Conservation (phyloP, 2,113 vertebrate genomes). For the Argyrosomus japonicus region DNA sequence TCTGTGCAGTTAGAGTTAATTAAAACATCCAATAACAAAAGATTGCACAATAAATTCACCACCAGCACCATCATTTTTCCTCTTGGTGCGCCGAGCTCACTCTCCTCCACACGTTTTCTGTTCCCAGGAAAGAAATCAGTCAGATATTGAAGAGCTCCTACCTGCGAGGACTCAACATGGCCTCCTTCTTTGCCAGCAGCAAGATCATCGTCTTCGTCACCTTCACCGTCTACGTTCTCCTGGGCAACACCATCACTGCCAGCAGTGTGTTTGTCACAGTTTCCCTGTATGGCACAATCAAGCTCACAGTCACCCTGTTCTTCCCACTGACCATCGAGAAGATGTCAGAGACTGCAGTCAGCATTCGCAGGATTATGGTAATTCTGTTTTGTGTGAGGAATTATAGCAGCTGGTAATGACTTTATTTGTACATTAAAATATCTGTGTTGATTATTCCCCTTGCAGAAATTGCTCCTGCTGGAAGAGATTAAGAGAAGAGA, state of each 20-base stretch:
- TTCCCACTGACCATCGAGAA: conserved; percentile 91
- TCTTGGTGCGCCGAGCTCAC: neutral
- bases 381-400: neutral
- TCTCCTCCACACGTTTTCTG: neutral
- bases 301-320: conserved; percentile 91
- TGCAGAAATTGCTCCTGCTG: conserved; percentile 62
- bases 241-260: conserved; percentile 88
- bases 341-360: conserved; percentile 87
- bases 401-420: neutral
- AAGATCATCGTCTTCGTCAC: conserved; percentile 93
- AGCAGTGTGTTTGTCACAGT: conserved; percentile 90
- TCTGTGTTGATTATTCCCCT: neutral
- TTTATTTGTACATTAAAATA: neutral
- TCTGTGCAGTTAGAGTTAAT: too few relatives aligned
- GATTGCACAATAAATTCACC: neutral
- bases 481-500: conserved; percentile 50
- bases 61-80: neutral
- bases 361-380: conserved; percentile 92
- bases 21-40: neutral
- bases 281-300: conserved; percentile 88
- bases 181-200: conserved; percentile 90
- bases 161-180: conserved; percentile 92
- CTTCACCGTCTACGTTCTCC: conserved; percentile 87
- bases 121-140: conserved; percentile 89
- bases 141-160: conserved; percentile 92